Evolutionary conservation across 1,140 invertebrate species (phyloP).

Genomic region (Heterodera schachtii): DNA sequence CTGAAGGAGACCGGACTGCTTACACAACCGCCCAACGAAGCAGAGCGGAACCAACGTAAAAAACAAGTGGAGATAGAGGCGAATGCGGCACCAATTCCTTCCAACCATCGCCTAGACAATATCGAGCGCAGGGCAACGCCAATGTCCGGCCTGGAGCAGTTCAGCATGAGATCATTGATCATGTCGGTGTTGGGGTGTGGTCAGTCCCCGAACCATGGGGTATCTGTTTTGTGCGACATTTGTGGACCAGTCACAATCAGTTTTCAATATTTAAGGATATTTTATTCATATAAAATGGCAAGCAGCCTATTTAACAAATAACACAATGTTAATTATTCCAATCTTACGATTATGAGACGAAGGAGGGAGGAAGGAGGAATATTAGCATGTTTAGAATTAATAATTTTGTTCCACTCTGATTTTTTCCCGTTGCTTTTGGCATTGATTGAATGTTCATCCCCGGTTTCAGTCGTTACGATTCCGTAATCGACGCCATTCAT

Average conservation of each 20-base stretch:
- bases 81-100: slow-evolving; percentile 49
- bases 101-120: slow-evolving; percentile 26
- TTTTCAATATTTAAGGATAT: no score
- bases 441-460: background rate
- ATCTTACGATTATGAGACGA: no score
- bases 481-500: slow-evolving; percentile 51
- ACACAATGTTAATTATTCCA: no score
- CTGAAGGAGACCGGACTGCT: slow-evolving; percentile 37
- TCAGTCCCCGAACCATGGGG: no score
- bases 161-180: slow-evolving; percentile 51
- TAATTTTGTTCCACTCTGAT: background rate
- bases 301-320: no score
- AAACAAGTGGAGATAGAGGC: slow-evolving; percentile 29
- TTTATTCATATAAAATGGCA: no score
- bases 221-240: no score
- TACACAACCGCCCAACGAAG: slow-evolving; percentile 8
- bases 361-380: no score
- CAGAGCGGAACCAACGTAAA: slow-evolving; percentile 14
- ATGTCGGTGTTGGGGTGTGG: slow-evolving; percentile 40
- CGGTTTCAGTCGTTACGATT: slow-evolving; percentile 55
- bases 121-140: slow-evolving; percentile 47
- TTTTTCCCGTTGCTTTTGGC: background rate
- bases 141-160: slow-evolving; percentile 38
- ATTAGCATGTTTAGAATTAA: no score
- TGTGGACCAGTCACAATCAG: no score